These are phyloP conservation scores for Drosophila obscura DNA, from an alignment of 1,140 invertebrate species.

Conservation along the genomic window DNA sequence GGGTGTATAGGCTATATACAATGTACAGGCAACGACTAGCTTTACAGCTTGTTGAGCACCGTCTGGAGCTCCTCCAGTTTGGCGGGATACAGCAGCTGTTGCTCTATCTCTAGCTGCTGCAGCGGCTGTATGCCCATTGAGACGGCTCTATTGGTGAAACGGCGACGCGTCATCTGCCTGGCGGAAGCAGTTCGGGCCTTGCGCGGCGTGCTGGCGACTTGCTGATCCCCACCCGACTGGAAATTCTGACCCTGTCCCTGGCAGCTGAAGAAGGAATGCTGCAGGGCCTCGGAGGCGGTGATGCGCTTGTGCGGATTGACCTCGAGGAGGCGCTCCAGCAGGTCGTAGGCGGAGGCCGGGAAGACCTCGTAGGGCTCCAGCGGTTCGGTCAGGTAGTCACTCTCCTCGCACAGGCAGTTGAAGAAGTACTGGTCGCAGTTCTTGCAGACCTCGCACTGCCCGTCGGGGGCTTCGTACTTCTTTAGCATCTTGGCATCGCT, in stretches of 20 bases:
- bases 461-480: conserved; percentile 61
- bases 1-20: conserved; percentile 26
- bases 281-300: conserved; percentile 97
- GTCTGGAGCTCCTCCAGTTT: conserved; percentile 25
- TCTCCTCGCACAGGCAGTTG: conserved; percentile 76
- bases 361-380: conserved; percentile 75
- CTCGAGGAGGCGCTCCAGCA: conserved; percentile 99
- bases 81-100: conserved; percentile 3
- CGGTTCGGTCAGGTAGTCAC: conserved; percentile 61
- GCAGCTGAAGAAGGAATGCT: conserved; percentile 91
- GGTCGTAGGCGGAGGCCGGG: conserved; percentile 92
- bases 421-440: conserved; percentile 83
- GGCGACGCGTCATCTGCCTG: conserved; percentile 26
- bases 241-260: background rate
- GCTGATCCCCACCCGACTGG: background rate
- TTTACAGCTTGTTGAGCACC: conserved; percentile 57
- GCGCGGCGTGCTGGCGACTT: background rate
- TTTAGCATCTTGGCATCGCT: conserved; percentile 59
- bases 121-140: conserved; percentile 2
- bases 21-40: conserved; percentile 54
- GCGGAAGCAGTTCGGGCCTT: conserved; percentile 22
- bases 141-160: background rate
- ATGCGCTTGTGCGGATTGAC: conserved; percentile 99
- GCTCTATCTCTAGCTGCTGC: conserved; percentile 11
- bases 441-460: conserved; percentile 69